Evolutionary conservation across 2,113 vertebrate genomes (phyloP), one percentile per base, ranked within the genome.

Genomic region (Trichechus manatus): DNA sequence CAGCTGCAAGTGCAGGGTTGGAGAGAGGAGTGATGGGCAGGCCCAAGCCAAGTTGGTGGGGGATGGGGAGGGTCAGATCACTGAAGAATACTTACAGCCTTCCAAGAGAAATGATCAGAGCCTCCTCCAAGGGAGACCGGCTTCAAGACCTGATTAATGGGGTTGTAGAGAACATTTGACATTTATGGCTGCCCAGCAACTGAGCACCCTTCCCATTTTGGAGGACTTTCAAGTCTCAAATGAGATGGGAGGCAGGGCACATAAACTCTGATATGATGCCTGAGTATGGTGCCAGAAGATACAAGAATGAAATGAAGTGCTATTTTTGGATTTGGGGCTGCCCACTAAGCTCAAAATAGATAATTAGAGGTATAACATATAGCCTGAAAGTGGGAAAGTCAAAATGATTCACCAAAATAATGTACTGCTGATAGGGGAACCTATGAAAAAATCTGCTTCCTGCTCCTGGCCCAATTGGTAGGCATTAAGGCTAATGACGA

Each of bases 331-430:
- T 93, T 80, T 93, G 84, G 33, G n/a, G 2, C 68, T 94, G 27
- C 47, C 77, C 84, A 77, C 83, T 87, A 83, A 93, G 70, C 53
- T 87, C 56, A 87, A 96, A 89, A 89, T 89, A 80, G 44, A 75
- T 88, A 92, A 86, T 13, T 90, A 25, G 68, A 70, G 14, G 17
- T 95, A 85, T 44, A 72, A 61, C 47, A 3, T 64, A 75, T 84
- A 89, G n/a, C 9, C 75, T 87, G 25, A 94, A 66, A 95, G 68
- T 80, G 8, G 63, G 68, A 87, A 92, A 64, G 17, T 87, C 80
- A 96, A 33, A 89, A 63, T 92, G 91, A 80, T 80, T 83, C 89
- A 95, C 74, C 31, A 87, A 96, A 87, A 87, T 84, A 95, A 64
- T 87, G 96, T 92, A 77, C 29, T 33, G 78, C 31, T 78, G 44